Conservation (phyloP, 2,113 vertebrate genomes). For the Hippocampus barbouri region DNA sequence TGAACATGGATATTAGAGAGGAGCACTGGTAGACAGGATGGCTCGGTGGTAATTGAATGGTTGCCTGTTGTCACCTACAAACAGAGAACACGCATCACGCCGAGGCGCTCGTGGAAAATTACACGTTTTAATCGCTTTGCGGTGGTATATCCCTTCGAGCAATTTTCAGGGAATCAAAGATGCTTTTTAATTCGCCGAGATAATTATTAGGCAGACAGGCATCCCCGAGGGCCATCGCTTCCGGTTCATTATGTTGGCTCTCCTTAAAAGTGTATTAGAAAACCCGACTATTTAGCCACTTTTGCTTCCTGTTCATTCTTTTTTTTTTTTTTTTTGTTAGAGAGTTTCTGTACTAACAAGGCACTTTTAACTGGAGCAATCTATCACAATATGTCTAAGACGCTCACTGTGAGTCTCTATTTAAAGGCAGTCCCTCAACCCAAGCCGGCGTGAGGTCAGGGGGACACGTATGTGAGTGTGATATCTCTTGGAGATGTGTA, state of each 20-base stretch:
- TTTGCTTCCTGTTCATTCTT: constrained; percentile 1
- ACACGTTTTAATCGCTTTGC: constrained; percentile 18
- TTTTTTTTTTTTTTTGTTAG: background rate
- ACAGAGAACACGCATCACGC: constrained; percentile 27
- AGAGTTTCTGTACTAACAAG: constrained; percentile 8
- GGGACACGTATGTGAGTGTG: constrained; percentile 23
- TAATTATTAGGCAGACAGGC: constrained; percentile 40
- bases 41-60: constrained; percentile 6
- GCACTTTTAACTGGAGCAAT: constrained; percentile 26
- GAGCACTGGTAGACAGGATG: background rate
- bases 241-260: constrained; percentile 22
- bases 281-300: background rate
- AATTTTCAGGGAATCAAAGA: constrained; percentile 16
- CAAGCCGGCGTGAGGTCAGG: constrained; percentile 40
- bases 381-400: constrained; percentile 31
- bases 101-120: constrained; percentile 17
- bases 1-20: too few relatives aligned
- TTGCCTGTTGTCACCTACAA: constrained; percentile 18
- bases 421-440: constrained; percentile 43
- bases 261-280: constrained; percentile 14
- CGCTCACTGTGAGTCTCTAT: constrained; percentile 35
- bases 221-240: constrained; percentile 12
- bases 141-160: background rate
- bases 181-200: constrained; percentile 34
- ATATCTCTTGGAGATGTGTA: constrained; percentile 31